Conservation (phyloP, 2,113 vertebrate species). For the Phalacrocorax pelagicus region DNA sequence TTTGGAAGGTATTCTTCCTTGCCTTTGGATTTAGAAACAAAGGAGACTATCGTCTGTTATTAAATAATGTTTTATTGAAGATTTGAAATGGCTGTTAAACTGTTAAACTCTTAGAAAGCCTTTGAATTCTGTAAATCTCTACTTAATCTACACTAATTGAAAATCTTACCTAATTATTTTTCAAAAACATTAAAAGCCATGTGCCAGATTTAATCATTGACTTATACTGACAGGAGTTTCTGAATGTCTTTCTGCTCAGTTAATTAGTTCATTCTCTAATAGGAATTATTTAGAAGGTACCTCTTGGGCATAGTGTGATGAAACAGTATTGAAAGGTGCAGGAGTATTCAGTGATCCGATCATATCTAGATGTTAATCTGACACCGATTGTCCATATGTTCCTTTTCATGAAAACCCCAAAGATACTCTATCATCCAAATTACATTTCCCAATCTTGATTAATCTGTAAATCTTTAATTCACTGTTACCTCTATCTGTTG, state of each 20-base stretch:
- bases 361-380: neutral
- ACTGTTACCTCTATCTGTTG: neutral
- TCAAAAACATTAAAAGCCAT: neutral
- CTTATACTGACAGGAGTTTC: neutral
- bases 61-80: neutral
- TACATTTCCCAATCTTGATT: neutral
- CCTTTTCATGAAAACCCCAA: neutral
- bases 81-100: neutral
- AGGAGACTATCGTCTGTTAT: neutral
- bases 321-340: neutral
- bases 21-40: slow-evolving; percentile 5
- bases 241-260: neutral
- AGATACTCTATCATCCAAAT: neutral
- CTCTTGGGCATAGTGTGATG: neutral
- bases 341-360: neutral
- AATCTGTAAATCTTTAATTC: neutral
- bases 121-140: neutral
- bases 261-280: neutral
- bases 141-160: neutral
- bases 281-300: neutral
- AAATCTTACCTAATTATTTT: neutral
- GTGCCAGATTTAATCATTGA: neutral
- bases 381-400: neutral
- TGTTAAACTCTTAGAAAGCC: neutral
- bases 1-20: neutral